phyloP scores from a whole-genome alignment of 1,140 invertebrate genomes.

The Hylaeus anthracinus region DNA sequence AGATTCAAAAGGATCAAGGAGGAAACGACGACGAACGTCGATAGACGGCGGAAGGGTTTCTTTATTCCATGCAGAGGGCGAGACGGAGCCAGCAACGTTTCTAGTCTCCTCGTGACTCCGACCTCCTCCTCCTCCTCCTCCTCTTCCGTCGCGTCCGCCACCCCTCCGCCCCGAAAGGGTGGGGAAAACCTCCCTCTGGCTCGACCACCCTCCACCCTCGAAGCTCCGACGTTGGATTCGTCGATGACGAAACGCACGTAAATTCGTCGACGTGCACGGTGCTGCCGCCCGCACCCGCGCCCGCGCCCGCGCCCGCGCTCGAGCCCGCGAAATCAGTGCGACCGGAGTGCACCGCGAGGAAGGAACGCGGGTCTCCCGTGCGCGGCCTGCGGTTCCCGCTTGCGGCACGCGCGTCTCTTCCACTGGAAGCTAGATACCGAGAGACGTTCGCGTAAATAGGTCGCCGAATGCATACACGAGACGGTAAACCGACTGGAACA shows the following conservation, averaged over 20 bases:
- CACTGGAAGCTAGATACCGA: conserved; percentile 30
- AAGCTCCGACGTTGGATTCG: conserved; percentile 32
- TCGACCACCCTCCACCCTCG: conserved; percentile 20
- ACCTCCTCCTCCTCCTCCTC: background rate
- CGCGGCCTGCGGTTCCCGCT: conserved; percentile 63
- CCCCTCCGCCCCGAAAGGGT: conserved; percentile 3
- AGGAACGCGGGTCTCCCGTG: conserved; percentile 61
- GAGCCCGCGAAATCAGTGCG: conserved; percentile 58
- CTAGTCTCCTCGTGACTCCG: conserved; percentile 30
- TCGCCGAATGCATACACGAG: conserved; percentile 45
- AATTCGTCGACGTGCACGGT: conserved; percentile 57
- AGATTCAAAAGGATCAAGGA: conserved; percentile 31
- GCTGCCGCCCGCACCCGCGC: conserved; percentile 13
- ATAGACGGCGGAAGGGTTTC: conserved; percentile 30
- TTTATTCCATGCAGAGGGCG: conserved; percentile 23
- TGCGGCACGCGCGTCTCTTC: conserved; percentile 59
- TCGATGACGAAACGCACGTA: conserved; percentile 66
- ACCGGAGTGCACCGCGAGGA: conserved; percentile 59
- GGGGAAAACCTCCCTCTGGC: conserved; percentile 35
- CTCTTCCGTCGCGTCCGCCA: too few relatives aligned
- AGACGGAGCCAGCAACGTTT: conserved; percentile 20
- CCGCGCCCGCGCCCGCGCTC: too few relatives aligned
- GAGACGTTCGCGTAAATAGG: conserved; percentile 54
- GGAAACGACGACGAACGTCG: conserved; percentile 16
- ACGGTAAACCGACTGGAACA: background rate